A percentile compares a stretch with the other conserved stretches of the same genome.
These are phyloP conservation scores for Periphyllus acericola DNA, from an alignment of 2,888 invertebrate species.

Conservation along the genomic window DNA sequence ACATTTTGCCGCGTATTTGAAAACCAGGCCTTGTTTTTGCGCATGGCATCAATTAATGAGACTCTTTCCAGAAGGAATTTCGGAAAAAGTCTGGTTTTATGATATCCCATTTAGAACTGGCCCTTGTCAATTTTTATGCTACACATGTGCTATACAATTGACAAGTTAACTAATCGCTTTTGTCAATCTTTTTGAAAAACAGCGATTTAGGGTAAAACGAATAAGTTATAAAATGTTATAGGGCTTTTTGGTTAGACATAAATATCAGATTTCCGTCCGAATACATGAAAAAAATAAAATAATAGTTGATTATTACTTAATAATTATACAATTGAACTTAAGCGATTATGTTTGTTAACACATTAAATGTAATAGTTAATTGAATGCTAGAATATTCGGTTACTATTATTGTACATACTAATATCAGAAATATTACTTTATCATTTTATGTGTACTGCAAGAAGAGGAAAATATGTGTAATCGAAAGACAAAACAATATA, in stretches of 20 bases:
- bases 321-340: neutral
- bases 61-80: slow-evolving; percentile 1
- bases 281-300: no score
- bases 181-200: slow-evolving; percentile 35
- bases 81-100: slow-evolving; percentile 32
- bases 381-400: neutral
- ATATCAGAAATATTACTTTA: neutral
- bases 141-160: slow-evolving; percentile 45
- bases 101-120: neutral
- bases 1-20: neutral
- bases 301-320: neutral
- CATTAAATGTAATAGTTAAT: neutral
- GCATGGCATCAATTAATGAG: slow-evolving; percentile 39
- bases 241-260: neutral
- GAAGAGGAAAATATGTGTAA: neutral
- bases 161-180: slow-evolving; percentile 53
- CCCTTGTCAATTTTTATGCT: slow-evolving; percentile 45
- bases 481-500: neutral
- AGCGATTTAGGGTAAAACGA: slow-evolving; percentile 1
- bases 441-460: neutral
- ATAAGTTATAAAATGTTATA: neutral
- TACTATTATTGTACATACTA: neutral
- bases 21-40: neutral
- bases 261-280: neutral
- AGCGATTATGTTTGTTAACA: no score